phyloP scores from a whole-genome alignment of 1,140 invertebrate species.

The Choristoneura fumiferana region DNA sequence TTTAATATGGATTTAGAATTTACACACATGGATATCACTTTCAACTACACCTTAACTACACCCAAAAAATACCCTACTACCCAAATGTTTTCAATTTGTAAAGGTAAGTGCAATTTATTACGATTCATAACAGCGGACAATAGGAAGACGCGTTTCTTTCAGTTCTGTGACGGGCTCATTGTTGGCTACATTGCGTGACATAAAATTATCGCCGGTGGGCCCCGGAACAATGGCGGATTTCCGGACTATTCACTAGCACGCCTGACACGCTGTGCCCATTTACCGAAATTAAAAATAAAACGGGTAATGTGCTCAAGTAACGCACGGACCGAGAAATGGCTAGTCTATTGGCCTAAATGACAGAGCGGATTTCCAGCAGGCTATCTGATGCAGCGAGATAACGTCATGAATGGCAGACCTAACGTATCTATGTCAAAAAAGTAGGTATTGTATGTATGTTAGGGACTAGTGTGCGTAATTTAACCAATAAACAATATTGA shows the following conservation, averaged over 20 bases:
- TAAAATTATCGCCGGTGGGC: constrained; percentile 2
- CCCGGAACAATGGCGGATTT: not conserved
- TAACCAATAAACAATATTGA: too few relatives aligned
- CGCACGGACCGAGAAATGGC: too few relatives aligned
- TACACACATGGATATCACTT: too few relatives aligned
- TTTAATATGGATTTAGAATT: too few relatives aligned
- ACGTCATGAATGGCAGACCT: too few relatives aligned
- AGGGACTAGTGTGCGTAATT: too few relatives aligned
- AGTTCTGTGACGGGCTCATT: constrained; percentile 10
- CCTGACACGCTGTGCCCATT: constrained; percentile 16
- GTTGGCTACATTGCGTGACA: constrained; percentile 12
- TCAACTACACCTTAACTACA: too few relatives aligned
- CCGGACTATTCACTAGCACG: constrained; percentile 15
- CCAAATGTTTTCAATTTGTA: constrained; percentile 1
- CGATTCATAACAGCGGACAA: constrained; percentile 9
- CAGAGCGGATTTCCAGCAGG: too few relatives aligned
- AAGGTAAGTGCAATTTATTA: constrained; percentile 18
- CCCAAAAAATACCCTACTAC: not conserved
- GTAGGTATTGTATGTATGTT: too few relatives aligned
- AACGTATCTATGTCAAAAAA: too few relatives aligned
- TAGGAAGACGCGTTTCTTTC: constrained; percentile 9
- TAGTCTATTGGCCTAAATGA: too few relatives aligned
- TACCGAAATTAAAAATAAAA: constrained; percentile 13
- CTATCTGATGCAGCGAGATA: too few relatives aligned
- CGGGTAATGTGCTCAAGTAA: not conserved